Evolutionary conservation across 1,140 invertebrate species (phyloP).

Genomic region (Argopecten irradians): DNA sequence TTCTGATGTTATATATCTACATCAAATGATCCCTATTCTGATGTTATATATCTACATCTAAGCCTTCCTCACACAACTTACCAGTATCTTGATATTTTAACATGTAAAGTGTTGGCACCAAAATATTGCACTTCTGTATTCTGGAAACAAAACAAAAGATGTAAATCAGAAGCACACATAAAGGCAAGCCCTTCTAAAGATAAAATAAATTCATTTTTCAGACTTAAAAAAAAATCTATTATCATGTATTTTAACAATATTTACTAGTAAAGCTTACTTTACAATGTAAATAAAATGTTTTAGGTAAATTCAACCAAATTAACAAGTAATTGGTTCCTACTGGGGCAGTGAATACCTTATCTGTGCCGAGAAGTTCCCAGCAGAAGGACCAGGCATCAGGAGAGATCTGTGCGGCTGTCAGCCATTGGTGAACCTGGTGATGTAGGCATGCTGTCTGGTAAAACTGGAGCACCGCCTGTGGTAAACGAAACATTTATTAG

Average conservation of each 20-base stretch:
- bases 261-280: too few relatives aligned
- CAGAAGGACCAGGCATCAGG: slow-evolving; percentile 92
- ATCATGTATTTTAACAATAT: too few relatives aligned
- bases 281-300: too few relatives aligned
- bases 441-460: slow-evolving; percentile 71
- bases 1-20: too few relatives aligned
- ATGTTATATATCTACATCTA: too few relatives aligned
- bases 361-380: slow-evolving; percentile 88
- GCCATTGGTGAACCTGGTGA: slow-evolving; percentile 86
- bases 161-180: neutral
- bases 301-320: neutral
- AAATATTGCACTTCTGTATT: slow-evolving; percentile 93
- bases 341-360: slow-evolving; percentile 80
- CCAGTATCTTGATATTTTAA: slow-evolving; percentile 91
- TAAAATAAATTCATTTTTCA: too few relatives aligned
- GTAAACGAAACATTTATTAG: neutral
- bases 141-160: slow-evolving; percentile 78
- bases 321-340: slow-evolving; percentile 34
- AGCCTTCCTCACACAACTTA: slow-evolving; percentile 58
- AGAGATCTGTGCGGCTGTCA: slow-evolving; percentile 88
- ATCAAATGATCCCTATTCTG: too few relatives aligned
- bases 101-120: slow-evolving; percentile 91
- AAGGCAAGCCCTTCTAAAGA: too few relatives aligned
- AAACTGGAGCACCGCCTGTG: slow-evolving; percentile 77
- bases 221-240: too few relatives aligned